Evolutionary conservation across 2,888 invertebrate genomes (phyloP), one percentile per base, ranked within the genome.

Genomic region (Scaptomyza flava): DNA sequence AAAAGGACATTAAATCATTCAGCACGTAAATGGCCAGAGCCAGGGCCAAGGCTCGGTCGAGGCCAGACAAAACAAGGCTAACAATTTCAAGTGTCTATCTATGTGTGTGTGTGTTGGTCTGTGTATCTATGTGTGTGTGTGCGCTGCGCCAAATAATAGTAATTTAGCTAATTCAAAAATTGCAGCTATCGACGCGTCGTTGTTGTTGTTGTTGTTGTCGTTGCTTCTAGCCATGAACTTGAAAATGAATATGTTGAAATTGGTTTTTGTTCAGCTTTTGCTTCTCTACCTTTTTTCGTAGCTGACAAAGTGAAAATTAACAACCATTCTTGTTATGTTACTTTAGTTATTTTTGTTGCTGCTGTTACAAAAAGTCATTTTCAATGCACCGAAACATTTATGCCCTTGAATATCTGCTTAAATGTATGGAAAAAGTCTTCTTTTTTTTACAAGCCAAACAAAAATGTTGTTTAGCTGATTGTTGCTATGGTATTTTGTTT

Each of bases 1-100:
- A 83, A 87, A 87, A 87, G 82, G 87, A 83, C 86, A 83, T 83
- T 83, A 83, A 83, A 87, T 83, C 86, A 83, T 87, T 87, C 82
- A 62, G 87, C 87, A 81, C 81, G 75, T 80, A 77, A 78, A 17
- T 63, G 56, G 79, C 68, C 74, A 68, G 68, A 75, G 6, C 27
- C 59, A 43, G 47, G 56, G 61, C 77, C 64, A 54, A 59, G 56
- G 52, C 43, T 38, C 62, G 62, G 61, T 77, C 81, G 73, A 65
- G 69, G 65, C 85, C 82, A 81, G 79, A 69, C 76, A 53, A 46
- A 69, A 78, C 84, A 78, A 78, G 85, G 81, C 73, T 72, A 77
- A 60, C 73, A 45, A 62, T 47, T 60, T 66, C 52, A 41, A 69
- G 45, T 72, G 54, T 58, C 20, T 34, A 48, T 23, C 53, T 75